phyloP scores from a whole-genome alignment of 2,888 invertebrate genomes.

The Stenolophus ochropezus region DNA sequence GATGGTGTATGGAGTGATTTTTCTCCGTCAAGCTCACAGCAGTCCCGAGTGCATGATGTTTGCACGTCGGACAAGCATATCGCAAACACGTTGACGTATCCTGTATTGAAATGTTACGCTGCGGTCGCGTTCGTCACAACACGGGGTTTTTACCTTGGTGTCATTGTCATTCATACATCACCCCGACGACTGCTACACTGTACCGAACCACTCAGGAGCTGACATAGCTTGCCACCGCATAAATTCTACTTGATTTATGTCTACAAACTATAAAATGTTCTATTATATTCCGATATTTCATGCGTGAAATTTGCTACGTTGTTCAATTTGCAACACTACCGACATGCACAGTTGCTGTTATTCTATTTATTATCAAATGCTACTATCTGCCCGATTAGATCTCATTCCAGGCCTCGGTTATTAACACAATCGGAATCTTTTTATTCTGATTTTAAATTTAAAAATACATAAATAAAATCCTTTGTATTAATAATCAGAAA shows the following conservation, averaged over 20 bases:
- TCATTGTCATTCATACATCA: constrained; percentile 57
- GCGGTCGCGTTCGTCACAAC: constrained; percentile 16
- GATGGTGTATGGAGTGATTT: too few species aligned
- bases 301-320: constrained; percentile 39
- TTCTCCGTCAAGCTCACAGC: not conserved
- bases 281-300: constrained; percentile 59
- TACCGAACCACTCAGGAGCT: constrained; percentile 38
- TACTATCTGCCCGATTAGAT: too few species aligned
- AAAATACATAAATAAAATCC: too few species aligned
- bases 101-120: constrained; percentile 44
- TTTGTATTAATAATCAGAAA: too few species aligned
- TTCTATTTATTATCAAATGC: not conserved
- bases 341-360: not conserved
- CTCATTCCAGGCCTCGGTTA: too few species aligned
- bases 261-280: constrained; percentile 57
- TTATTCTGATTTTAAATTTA: too few species aligned
- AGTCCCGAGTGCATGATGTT: not conserved
- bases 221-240: constrained; percentile 51
- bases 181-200: not conserved
- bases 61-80: constrained; percentile 43
- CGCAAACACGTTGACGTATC: constrained; percentile 40
- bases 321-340: not conserved
- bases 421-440: too few species aligned
- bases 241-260: constrained; percentile 54
- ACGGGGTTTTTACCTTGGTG: constrained; percentile 44